phyloP scores from a whole-genome alignment of 1,140 invertebrate genomes.

The Drosophila kanapiae region DNA sequence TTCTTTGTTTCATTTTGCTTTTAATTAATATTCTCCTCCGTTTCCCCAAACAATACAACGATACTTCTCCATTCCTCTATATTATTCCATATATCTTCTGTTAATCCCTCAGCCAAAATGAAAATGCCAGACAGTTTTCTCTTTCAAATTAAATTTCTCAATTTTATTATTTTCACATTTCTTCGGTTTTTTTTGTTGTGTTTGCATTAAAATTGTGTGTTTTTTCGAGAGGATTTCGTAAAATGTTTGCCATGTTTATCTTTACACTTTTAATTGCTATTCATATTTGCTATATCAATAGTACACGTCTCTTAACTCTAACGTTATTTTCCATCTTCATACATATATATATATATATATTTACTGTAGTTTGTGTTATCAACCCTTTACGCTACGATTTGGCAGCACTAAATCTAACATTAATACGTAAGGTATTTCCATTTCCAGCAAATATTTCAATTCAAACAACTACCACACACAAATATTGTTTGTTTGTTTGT shows the following conservation, averaged over 20 bases:
- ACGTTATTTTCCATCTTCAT: constrained; percentile 35
- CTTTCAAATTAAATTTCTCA: constrained; percentile 71
- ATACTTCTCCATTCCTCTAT: background rate
- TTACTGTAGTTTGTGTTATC: constrained; percentile 46
- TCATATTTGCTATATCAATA: constrained; percentile 55
- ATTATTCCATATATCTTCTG: background rate
- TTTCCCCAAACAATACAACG: background rate
- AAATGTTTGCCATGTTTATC: constrained; percentile 50
- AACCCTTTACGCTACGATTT: constrained; percentile 52
- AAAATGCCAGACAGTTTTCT: constrained; percentile 17
- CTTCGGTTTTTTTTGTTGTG: constrained; percentile 54
- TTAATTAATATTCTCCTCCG: constrained; percentile 21
- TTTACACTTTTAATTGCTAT: constrained; percentile 58
- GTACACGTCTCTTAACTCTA: constrained; percentile 41
- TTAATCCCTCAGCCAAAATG: constrained; percentile 19
- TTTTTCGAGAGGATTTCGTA: constrained; percentile 61
- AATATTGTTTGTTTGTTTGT: constrained; percentile 34
- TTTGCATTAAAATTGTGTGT: constrained; percentile 58
- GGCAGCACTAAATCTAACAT: constrained; percentile 58
- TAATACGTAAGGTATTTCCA: constrained; percentile 28
- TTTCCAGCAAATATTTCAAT: constrained; percentile 42
- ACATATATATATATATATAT: constrained; percentile 30
- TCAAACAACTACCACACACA: constrained; percentile 60
- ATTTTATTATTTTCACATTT: constrained; percentile 63
- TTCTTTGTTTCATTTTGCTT: background rate